Percentiles rank a stretch among this genome's conserved stretches.
Evolutionary conservation across 2,888 invertebrate species (phyloP).

Genomic region (Neoscelio sp.): DNA sequence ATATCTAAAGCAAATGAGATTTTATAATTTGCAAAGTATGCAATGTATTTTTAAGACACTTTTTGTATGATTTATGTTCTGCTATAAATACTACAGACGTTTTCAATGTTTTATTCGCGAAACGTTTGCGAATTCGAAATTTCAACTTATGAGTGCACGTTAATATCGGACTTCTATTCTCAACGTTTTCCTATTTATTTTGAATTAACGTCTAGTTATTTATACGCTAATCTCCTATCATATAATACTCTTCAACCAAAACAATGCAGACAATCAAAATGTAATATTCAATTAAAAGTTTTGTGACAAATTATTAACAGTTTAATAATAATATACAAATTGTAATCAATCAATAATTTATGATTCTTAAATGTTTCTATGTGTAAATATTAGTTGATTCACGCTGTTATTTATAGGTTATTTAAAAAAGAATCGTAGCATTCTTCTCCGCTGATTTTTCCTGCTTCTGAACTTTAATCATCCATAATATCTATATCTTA

Average conservation of each 20-base stretch:
- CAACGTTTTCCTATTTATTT: background rate
- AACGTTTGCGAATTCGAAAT: constrained; percentile 44
- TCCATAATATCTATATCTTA: constrained; percentile 1
- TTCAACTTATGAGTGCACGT: background rate
- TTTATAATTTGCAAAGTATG: constrained; percentile 39
- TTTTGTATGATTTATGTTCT: constrained; percentile 59
- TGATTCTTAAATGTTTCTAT: constrained; percentile 12
- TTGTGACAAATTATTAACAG: background rate
- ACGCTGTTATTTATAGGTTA: constrained; percentile 27
- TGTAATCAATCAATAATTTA: constrained; percentile 23
- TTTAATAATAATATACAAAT: background rate
- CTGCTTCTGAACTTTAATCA: constrained; percentile 29
- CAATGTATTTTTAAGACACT: constrained; percentile 51
- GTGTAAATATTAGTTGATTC: constrained; percentile 33
- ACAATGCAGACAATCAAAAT: too few species aligned
- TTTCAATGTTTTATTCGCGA: constrained; percentile 47
- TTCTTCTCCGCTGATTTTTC: constrained; percentile 1
- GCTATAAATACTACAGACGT: constrained; percentile 56
- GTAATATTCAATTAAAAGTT: background rate
- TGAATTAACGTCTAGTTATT: background rate
- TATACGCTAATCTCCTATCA: too few species aligned
- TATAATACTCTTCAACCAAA: too few species aligned
- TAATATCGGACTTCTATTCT: background rate
- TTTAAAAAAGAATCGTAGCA: constrained; percentile 23
- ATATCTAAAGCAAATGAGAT: constrained; percentile 26